Base-by-base conservation (phyloP, 1,140 invertebrate genomes). In the Steinernema khuongi region DNA sequence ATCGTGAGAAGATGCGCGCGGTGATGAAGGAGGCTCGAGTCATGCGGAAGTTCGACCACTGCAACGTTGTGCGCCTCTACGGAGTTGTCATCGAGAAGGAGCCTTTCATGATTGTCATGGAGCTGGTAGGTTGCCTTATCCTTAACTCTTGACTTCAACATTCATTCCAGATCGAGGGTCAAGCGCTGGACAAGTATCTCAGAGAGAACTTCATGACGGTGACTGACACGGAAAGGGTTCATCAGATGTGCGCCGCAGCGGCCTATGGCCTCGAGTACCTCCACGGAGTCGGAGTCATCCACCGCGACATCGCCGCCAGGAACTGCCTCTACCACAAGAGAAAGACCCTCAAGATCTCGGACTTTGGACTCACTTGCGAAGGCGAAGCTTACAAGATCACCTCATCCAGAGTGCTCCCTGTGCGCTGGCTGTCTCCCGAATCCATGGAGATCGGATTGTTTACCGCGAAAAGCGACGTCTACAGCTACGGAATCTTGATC, bases 41-140 rank as follows among this genome's bases (percentile, higher is more conserved):
- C 1, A 99, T 98, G 96, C 95, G 94, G 17, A 95, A 98, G 86
- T 98, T 99, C 88, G 94, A 97, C 87, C 94, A 99, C 86, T 93
- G 94, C 0, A 98, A 98, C 88, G 94, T 99, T 67, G 97, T 99
- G 86, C 97, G 96, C 86, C 89, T 99, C 14, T 94, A 97, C 88
- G 96, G 96, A 31, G 95, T 98, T 19, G 95, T 97, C 31, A 98
- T 95, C 18, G 96, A 96, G 85, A 94, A 91, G 70, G 96, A 97
- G 88, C 95, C 96, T 4, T 94, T 97, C 66, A 97, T 98, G 94
- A 97, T 99, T 72, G 96, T 99, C 72, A 98, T 95, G 32, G 96
- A 98, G 86, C 97, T 94, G 84, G 97, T 99, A 26, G 4, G 50
- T 17, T 26, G 4, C n/a, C n/a, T 41, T 41, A 11, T n/a, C 7